A percentile compares a stretch with the other conserved stretches of the same genome.
Conservation (phyloP, 2,888 invertebrate species). For the Helleia helle region DNA sequence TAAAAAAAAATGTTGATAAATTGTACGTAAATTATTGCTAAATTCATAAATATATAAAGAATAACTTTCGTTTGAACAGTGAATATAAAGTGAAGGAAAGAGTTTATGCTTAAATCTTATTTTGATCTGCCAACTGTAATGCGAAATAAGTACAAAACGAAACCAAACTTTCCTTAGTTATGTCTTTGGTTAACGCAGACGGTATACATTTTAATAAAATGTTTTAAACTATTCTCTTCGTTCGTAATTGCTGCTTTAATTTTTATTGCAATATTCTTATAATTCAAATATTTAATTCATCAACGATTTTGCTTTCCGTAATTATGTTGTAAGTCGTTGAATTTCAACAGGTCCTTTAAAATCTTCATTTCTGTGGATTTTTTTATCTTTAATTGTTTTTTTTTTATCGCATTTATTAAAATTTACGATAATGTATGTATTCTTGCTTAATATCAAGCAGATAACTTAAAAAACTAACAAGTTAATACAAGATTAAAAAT, state of each 20-base stretch:
- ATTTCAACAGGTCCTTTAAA: too few species aligned
- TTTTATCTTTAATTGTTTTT: too few species aligned
- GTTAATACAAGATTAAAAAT: too few species aligned
- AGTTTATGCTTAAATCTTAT: slow-evolving; percentile 4
- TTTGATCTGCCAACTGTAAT: slow-evolving; percentile 10
- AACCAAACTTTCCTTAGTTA: slow-evolving; percentile 8
- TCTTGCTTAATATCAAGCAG: too few species aligned
- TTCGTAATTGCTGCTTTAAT: neutral
- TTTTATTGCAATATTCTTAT: neutral
- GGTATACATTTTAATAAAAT: slow-evolving; percentile 7
- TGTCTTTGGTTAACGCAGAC: slow-evolving; percentile 3
- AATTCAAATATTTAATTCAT: too few species aligned
- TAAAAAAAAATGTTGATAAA: too few species aligned
- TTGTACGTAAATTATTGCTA: neutral
- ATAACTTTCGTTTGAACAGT: neutral
- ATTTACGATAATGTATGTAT: too few species aligned
- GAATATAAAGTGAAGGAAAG: slow-evolving; percentile 1
- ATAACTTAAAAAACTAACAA: too few species aligned
- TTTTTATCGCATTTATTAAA: too few species aligned
- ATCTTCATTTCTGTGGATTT: too few species aligned
- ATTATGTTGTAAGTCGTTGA: too few species aligned
- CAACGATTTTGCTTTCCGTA: too few species aligned
- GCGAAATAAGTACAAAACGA: slow-evolving; percentile 8
- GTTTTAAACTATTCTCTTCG: neutral
- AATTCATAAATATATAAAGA: neutral